Conservation (phyloP, 2,888 invertebrate genomes). For the Merodon equestris region DNA sequence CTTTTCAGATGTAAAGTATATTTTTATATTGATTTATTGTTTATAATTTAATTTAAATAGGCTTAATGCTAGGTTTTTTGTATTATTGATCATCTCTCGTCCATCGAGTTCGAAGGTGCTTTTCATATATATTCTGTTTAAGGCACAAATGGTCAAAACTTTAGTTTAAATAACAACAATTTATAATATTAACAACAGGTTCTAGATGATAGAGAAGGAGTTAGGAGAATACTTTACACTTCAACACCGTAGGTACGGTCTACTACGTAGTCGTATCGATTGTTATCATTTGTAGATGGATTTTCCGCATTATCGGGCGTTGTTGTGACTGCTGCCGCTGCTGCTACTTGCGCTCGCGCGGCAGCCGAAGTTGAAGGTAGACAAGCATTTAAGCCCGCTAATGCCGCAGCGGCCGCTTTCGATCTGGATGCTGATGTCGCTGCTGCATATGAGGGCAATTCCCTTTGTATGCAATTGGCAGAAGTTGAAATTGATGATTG, state of each 20-base stretch:
- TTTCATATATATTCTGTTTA: conserved; percentile 30
- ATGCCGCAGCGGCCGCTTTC: conserved; percentile 53
- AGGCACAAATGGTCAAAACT: conserved; percentile 54
- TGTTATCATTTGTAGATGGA: conserved; percentile 74
- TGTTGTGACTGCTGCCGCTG: conserved; percentile 35
- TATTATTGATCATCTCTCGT: conserved; percentile 22
- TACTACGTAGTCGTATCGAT: conserved; percentile 88
- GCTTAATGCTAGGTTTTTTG: conserved; percentile 72
- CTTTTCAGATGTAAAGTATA: conserved; percentile 15
- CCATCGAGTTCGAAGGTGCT: conserved; percentile 28
- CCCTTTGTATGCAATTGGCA: conserved; percentile 54
- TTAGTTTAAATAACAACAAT: conserved; percentile 7
- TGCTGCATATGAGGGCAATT: conserved; percentile 61
- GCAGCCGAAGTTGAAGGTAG: conserved; percentile 67
- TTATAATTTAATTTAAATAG: conserved; percentile 72
- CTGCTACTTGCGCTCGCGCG: conserved; percentile 52
- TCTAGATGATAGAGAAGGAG: conserved; percentile 33
- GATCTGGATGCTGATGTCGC: conserved; percentile 55
- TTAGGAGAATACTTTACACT: conserved; percentile 81
- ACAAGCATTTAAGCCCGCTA: conserved; percentile 34
- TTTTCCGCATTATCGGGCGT: conserved; percentile 38
- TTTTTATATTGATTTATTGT: conserved; percentile 65
- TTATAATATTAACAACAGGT: conserved; percentile 57
- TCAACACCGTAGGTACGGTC: conserved; percentile 91
- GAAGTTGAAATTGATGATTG: conserved; percentile 55